Base-by-base conservation (phyloP, 2,888 invertebrate genomes). In the Eupeodes luniger region DNA sequence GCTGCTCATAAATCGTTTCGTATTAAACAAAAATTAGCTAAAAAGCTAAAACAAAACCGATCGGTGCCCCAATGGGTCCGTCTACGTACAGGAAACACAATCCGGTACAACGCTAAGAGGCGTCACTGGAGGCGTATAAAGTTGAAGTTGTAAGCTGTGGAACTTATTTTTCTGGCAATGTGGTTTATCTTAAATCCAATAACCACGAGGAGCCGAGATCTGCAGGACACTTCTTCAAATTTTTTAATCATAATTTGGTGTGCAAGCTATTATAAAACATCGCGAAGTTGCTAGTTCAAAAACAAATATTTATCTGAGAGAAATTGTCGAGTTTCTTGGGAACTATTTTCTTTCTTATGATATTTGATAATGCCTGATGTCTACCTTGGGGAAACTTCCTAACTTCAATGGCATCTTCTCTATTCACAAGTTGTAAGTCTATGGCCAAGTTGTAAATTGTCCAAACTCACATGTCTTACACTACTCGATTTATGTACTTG, bases 61-160 rank as follows among this genome's bases (percentile, higher is more conserved):
- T 99, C 99, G 19, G 98, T 99, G 93, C 99, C 99, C 19, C 99
- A 99, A 95, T 99, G 99, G 99, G 98, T 99, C 90, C 96, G 99
- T 94, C 98, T 99, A 97, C 97, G 98, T 93, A 99, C 99, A 91
- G 99, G 99, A 92, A 99, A 99, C 93, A 99, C 98, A 70, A 99
- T 99, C 94, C 98, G 98, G 91, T 99, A 99, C 95, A 99, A 99
- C 93, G 98, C 99, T 83, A 99, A 99, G 96, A 97, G 99, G 95
- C 97, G 99, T 95, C 99, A 99, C 95, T 99, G 99, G 99, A 98
- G 98, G 93, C 97, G 99, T 94, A 99, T 99, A 75, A 99, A 99
- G 96, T 96, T 99, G 94, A 99, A 99, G 97, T 95, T 99, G 96
- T 99, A 98, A 97, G 57, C 76, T 16, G 49, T 4, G 55, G 40